A percentile compares a stretch with the other conserved stretches of the same genome.
These are phyloP conservation scores for Notoglanidium macrostoma DNA, from an alignment of 2,797 vertebrate species.

Conservation along the genomic window DNA sequence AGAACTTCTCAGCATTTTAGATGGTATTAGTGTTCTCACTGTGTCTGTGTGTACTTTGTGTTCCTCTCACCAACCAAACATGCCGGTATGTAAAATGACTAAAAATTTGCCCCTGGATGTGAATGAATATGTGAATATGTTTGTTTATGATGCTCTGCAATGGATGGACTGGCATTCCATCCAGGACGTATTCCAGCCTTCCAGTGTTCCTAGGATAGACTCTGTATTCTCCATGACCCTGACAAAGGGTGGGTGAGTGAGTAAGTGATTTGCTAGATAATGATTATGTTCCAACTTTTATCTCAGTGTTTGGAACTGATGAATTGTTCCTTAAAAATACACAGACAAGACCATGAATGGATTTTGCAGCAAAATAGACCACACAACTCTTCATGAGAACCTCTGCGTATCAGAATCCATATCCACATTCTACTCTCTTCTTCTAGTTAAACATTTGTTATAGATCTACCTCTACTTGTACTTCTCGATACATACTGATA, in stretches of 20 bases:
- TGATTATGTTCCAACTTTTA: neutral
- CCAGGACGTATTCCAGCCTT: neutral
- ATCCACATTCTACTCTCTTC: conserved; percentile 9
- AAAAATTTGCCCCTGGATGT: neutral
- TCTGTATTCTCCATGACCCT: neutral
- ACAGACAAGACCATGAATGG: neutral
- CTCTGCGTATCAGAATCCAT: neutral
- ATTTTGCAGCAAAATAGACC: neutral
- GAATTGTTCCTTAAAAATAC: neutral
- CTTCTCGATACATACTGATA: conserved; percentile 13
- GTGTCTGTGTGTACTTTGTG: neutral
- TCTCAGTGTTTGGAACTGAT: neutral
- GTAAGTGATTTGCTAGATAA: neutral
- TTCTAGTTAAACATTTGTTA: conserved; percentile 2
- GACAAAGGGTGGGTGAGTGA: too few relatives aligned
- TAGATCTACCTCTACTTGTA: neutral
- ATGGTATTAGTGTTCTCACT: neutral
- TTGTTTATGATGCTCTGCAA: neutral
- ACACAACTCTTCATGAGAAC: neutral
- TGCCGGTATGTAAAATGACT: neutral
- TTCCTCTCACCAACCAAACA: neutral
- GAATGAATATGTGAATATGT: neutral
- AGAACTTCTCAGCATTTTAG: neutral
- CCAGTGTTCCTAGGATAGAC: neutral
- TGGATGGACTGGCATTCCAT: neutral